Conservation (phyloP, 23 tunicate genomes). For the Halocynthia aurantium region DNA sequence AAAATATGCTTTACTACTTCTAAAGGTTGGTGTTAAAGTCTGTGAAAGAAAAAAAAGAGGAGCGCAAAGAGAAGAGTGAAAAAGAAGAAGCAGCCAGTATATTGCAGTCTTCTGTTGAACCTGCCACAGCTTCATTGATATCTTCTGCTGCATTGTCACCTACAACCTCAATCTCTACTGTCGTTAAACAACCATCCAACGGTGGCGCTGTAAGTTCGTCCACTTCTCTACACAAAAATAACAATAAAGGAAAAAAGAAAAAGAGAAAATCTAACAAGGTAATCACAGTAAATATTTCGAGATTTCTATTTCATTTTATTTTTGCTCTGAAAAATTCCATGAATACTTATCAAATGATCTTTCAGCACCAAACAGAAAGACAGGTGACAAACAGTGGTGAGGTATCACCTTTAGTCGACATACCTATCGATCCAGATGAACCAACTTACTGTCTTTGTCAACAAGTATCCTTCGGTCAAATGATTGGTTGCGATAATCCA, state of each 20-base stretch:
- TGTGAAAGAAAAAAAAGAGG: slow-evolving; percentile 20
- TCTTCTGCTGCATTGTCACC: slow-evolving; percentile 17
- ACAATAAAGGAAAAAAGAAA: slow-evolving; percentile 3
- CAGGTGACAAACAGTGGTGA: slow-evolving; percentile 15
- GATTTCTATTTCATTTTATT: background rate
- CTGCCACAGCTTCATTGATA: slow-evolving; percentile 13
- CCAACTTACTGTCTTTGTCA: slow-evolving; percentile 97
- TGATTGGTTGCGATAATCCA: slow-evolving; percentile 98
- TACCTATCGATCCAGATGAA: slow-evolving; percentile 99
- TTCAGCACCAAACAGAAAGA: slow-evolving; percentile 12
- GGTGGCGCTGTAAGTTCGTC: background rate
- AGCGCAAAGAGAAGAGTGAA: background rate
- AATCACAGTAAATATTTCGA: background rate
- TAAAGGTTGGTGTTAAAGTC: slow-evolving; percentile 2
- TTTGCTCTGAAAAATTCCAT: no score
- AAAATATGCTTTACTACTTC: background rate
- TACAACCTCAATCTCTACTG: slow-evolving; percentile 2
- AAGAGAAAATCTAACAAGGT: slow-evolving; percentile 8
- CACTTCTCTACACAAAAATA: background rate
- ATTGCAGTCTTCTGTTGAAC: background rate
- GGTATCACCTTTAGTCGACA: slow-evolving; percentile 35
- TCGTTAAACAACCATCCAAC: background rate
- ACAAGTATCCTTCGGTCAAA: slow-evolving; percentile 96
- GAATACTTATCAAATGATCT: no score
- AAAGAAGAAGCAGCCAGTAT: slow-evolving; percentile 9